Evolutionary conservation across 1,140 invertebrate species (phyloP), one percentile per base, ranked within the genome.

Genomic region (Rhyzopertha dominica): DNA sequence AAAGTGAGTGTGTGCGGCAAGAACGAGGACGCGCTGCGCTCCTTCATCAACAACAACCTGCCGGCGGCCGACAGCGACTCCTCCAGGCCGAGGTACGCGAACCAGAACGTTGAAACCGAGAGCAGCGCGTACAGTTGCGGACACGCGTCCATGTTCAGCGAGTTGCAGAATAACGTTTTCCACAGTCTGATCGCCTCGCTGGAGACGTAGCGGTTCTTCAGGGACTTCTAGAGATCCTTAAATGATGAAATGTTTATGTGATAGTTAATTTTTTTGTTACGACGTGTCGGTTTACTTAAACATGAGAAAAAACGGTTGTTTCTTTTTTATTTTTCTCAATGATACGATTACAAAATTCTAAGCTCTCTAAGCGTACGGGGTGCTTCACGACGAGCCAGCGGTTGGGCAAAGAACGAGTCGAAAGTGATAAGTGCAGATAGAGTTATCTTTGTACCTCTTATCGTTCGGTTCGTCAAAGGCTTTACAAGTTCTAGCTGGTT

Each of bases 121-220:
- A 39, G 55, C 16, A 61, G 53, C 54, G 53, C 60, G 13, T 74
- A 66, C 39, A 74, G 73, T 28, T 78, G 76, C 56, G 76, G 75
- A 19, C 75, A 77, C 42, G 70, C 73, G 26, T 76, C 75, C 18
- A 73, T 78, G 55, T 73, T 78, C 53, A 71, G 68, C 39, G 76
- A 78, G 53, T 63, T 77, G 37, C 75, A 77, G 59, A 76, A 68
- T 29, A 75, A 74, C 39, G 75, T 77, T 44, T 78, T 75, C 56
- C 75, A 77, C 53, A 75, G 69, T 65, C 60, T 78, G 36, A 77
- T 78, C 31, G 67, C 76, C 12, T 77, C 75, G 7, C 59, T 78
- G 29, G 75, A 77, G 61, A 74, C 75, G 57, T 77, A 76, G 67
- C 68, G 46, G 25, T 35, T n/a, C n/a, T n/a, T 32, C 23, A 36